Conservation (phyloP, 2,888 invertebrate genomes). For the Nudaria mundana region DNA sequence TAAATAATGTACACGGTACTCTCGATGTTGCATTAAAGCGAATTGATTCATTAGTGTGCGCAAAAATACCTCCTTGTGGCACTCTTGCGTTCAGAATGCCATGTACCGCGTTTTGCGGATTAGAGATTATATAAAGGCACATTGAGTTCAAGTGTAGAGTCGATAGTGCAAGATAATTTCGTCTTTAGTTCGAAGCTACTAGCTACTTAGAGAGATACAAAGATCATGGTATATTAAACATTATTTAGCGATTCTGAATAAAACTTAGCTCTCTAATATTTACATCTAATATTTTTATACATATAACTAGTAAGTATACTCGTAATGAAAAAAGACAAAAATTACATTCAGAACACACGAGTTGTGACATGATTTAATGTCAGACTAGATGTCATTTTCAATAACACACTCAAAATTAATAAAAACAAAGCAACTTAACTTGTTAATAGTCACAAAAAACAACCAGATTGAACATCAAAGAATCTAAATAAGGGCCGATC, state of each 20-base stretch:
- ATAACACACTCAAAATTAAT: slow-evolving; percentile 7
- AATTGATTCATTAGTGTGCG: slow-evolving; percentile 55
- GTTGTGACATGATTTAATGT: not conserved
- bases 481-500: slow-evolving; percentile 57
- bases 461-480: slow-evolving; percentile 30
- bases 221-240: no score
- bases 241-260: no score
- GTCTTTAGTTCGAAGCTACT: no score
- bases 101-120: slow-evolving; percentile 32
- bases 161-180: slow-evolving; percentile 13
- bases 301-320: no score
- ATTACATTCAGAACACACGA: no score
- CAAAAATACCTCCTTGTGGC: slow-evolving; percentile 33
- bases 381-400: not conserved
- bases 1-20: slow-evolving; percentile 57
- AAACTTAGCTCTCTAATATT: no score
- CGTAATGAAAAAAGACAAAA: no score
- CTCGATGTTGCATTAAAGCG: slow-evolving; percentile 35
- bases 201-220: no score
- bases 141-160: slow-evolving; percentile 33
- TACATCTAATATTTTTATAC: no score
- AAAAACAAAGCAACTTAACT: slow-evolving; percentile 25
- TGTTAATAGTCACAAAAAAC: slow-evolving; percentile 19
- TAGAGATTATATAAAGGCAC: slow-evolving; percentile 37
- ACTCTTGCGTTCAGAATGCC: slow-evolving; percentile 21